Evolutionary conservation across 2,888 invertebrate genomes (phyloP), one percentile per base, ranked within the genome.

Genomic region (Herminia tarsipennalis): DNA sequence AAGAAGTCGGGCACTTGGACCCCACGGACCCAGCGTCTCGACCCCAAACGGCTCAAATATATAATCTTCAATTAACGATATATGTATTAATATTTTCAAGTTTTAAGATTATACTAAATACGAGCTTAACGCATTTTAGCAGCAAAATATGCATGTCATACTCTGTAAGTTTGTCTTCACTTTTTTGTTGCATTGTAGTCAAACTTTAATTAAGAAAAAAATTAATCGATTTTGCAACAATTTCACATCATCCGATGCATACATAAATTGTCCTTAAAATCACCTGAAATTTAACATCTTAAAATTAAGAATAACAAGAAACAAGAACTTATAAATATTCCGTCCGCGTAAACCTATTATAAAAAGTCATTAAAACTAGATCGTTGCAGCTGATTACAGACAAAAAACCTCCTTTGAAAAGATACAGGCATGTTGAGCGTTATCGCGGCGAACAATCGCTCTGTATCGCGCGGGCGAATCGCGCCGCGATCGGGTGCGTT

Each of bases 301-400:
- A 39, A 22, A 30, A 40, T 10, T 18, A 30, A 18, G 18, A 8
- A 36, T 4, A 28, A 37, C 21, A 40, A 40, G 29, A 40, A 34
- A 40, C 22, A 45, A 39, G 24, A 56, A 43, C 50, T 52, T 46
- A 62, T 65, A 56, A 73, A 66, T 67, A 73, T 73, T 70, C 72
- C 36, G 50, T 59, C 58, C 66, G 60, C 75, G 73, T 74, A 68
- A 72, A 73, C 66, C 76, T 76, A 76, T 76, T 75, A 74, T 67
- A 72, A 76, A 78, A 80, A 81, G 79, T 79, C 80, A 81, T 81
- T 82, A 82, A 77, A 82, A 77, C 69, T 70, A 76, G 85, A 86
- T 86, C 60, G 70, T 61, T 54, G 62, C 52, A 24, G 43, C 58
- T 61, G 86, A 86, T 85, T 78, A 71, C 54, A 58, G 65, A 78